Percentiles rank a stretch among this genome's conserved stretches.
Evolutionary conservation across 2,797 vertebrate species (phyloP).

Genomic region (Discoglossus pictus): DNA sequence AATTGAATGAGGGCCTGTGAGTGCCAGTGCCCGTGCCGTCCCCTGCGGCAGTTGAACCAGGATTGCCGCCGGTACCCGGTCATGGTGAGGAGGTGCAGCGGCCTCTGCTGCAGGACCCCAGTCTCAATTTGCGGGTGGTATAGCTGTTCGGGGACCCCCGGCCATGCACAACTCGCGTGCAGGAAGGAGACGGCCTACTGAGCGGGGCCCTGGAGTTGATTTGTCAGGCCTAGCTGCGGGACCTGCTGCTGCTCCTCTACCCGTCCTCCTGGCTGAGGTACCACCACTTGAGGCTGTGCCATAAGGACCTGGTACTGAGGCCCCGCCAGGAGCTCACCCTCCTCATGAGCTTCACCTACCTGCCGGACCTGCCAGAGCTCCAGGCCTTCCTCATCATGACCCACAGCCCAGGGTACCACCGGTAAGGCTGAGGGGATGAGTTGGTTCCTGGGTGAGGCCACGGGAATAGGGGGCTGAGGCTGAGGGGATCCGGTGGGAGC

Average conservation of each 20-base stretch:
- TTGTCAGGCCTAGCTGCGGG: slow-evolving; percentile 90
- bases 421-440: too few species aligned
- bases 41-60: slow-evolving; percentile 83
- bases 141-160: slow-evolving; percentile 94
- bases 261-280: slow-evolving; percentile 82
- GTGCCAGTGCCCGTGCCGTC: slow-evolving; percentile 76
- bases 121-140: slow-evolving; percentile 84
- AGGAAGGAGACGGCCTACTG: slow-evolving; percentile 84
- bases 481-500: too few species aligned
- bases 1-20: slow-evolving; percentile 79
- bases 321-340: slow-evolving; percentile 79
- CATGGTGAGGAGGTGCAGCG: slow-evolving; percentile 88
- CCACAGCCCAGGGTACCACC: slow-evolving; percentile 80
- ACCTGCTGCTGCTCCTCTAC: slow-evolving; percentile 77
- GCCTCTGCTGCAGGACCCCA: slow-evolving; percentile 85
- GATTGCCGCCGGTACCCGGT: slow-evolving; percentile 93
- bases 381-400: slow-evolving; percentile 90
- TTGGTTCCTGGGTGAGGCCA: too few species aligned
- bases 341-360: slow-evolving; percentile 81
- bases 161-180: slow-evolving; percentile 90
- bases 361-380: slow-evolving; percentile 70
- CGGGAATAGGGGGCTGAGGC: too few species aligned
- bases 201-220: slow-evolving; percentile 92
- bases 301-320: slow-evolving; percentile 87
- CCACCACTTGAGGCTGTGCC: slow-evolving; percentile 84